Percentiles rank a stretch among this genome's conserved stretches.
phyloP scores from a whole-genome alignment of 2,113 vertebrate genomes.

The Scopus umbretta region DNA sequence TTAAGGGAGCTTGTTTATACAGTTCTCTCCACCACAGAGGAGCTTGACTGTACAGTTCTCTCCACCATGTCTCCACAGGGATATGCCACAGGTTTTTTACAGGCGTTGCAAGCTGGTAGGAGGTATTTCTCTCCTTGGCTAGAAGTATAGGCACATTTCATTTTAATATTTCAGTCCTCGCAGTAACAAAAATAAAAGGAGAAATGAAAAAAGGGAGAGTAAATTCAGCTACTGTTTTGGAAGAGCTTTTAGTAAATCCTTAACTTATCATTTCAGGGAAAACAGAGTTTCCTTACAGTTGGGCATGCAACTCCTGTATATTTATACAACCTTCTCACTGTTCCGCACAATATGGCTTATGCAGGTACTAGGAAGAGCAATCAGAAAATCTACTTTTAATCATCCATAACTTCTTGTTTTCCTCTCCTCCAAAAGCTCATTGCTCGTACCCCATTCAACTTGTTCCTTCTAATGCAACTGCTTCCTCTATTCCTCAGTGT shows the following conservation, averaged over 20 bases:
- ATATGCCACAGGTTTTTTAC: not conserved
- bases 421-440: not conserved
- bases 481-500: not conserved
- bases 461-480: not conserved
- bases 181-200: not conserved
- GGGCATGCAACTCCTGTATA: rapidly evolving
- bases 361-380: not conserved
- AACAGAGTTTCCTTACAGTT: not conserved
- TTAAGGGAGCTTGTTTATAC: too few relatives aligned
- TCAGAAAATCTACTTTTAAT: not conserved
- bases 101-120: not conserved
- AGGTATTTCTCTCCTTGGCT: not conserved
- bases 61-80: not conserved
- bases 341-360: not conserved
- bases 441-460: not conserved
- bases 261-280: not conserved
- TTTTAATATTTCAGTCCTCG: not conserved
- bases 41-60: too few relatives aligned
- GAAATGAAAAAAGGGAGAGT: rapidly evolving
- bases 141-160: not conserved
- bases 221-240: not conserved
- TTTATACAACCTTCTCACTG: not conserved
- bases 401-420: not conserved
- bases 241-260: not conserved
- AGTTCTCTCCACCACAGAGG: too few relatives aligned